Conservation (phyloP, 1,140 invertebrate species). For the Popillia japonica region DNA sequence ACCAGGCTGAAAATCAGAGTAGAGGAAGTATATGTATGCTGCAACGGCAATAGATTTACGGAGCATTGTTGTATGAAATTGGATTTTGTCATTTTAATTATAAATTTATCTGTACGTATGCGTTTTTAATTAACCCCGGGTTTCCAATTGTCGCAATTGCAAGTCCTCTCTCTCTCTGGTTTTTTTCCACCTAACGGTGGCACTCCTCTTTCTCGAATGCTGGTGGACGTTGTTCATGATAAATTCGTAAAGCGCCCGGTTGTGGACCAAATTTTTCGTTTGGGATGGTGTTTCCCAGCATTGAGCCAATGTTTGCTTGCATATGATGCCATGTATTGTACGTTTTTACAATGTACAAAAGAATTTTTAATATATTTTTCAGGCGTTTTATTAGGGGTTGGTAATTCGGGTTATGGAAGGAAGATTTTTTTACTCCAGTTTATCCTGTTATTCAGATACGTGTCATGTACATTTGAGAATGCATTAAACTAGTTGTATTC, state of each 20-base stretch:
- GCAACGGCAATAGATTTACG: conserved; percentile 53
- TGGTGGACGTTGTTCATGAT: not conserved
- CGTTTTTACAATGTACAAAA: not conserved
- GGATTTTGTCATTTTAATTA: conserved; percentile 60
- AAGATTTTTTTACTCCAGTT: not conserved
- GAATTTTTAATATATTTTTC: not conserved
- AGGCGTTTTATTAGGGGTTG: not conserved
- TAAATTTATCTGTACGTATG: conserved; percentile 50
- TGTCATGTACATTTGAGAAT: no score
- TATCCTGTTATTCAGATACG: no score
- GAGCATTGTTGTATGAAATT: conserved; percentile 59
- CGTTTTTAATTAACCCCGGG: conserved; percentile 28
- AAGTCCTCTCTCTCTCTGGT: not conserved
- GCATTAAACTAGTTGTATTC: no score
- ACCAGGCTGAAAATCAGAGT: not conserved
- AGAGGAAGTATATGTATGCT: not conserved
- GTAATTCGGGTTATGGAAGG: not conserved
- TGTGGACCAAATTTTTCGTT: not conserved
- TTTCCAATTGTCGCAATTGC: conserved; percentile 17
- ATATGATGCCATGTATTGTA: not conserved
- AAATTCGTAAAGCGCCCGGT: not conserved
- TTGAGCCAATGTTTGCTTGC: not conserved
- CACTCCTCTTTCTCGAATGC: not conserved
- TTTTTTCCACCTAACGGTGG: no score
- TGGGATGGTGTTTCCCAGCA: not conserved